Evolutionary conservation across 2,113 vertebrate species (phyloP).

Genomic region (Hucho hucho): DNA sequence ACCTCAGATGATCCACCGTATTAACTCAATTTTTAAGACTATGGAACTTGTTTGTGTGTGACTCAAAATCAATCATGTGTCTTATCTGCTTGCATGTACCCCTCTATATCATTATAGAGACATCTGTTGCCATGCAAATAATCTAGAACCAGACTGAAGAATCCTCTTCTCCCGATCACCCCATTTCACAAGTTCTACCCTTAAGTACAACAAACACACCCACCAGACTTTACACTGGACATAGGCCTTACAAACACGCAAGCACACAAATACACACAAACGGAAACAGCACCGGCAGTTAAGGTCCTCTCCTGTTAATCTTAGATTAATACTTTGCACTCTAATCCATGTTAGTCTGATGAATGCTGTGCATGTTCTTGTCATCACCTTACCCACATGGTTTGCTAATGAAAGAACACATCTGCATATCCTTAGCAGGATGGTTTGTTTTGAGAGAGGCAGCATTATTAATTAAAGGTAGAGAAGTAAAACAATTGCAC

Average conservation of each 20-base stretch:
- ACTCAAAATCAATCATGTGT: constrained; percentile 7
- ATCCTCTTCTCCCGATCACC: background rate
- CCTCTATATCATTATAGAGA: constrained; percentile 2
- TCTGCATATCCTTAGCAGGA: background rate
- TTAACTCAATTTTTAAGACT: background rate
- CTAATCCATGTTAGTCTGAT: background rate
- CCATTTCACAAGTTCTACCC: background rate
- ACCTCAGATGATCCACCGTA: background rate
- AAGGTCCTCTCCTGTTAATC: too few relatives aligned
- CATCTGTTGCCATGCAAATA: background rate
- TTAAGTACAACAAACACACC: background rate
- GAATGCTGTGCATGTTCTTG: too few relatives aligned
- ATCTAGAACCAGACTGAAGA: background rate
- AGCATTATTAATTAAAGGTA: background rate
- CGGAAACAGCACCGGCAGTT: too few relatives aligned
- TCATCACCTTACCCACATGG: too few relatives aligned
- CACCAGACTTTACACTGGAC: too few relatives aligned
- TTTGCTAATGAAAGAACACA: background rate
- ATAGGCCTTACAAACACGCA: too few relatives aligned
- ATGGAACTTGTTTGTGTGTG: constrained; percentile 18
- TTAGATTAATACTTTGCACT: too few relatives aligned
- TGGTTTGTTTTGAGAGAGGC: background rate
- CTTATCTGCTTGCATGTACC: background rate
- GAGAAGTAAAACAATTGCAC: background rate
- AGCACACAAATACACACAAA: background rate